These are phyloP conservation scores for Macropis europaea DNA, from an alignment of 2,888 invertebrate species.

Conservation along the genomic window DNA sequence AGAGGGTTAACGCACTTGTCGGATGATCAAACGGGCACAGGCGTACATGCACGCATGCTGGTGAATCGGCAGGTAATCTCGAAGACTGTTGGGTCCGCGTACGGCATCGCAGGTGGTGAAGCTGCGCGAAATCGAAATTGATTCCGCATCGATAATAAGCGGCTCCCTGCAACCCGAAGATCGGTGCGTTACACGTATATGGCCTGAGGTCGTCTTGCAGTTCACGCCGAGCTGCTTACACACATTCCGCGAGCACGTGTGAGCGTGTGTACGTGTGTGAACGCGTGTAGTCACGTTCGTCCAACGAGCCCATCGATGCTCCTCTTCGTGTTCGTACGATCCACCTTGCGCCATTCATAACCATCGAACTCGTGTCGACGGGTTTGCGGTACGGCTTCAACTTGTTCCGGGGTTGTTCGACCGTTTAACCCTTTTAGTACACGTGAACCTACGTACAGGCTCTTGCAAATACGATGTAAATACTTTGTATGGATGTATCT, in stretches of 20 bases:
- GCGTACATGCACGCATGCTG: constrained; percentile 1
- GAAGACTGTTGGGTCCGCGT: constrained; percentile 32
- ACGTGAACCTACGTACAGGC: too few species aligned
- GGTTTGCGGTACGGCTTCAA: background rate
- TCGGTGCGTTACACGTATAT: constrained; percentile 37
- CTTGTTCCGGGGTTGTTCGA: background rate
- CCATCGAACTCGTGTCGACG: constrained; percentile 13
- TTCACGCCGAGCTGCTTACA: constrained; percentile 29
- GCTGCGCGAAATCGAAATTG: constrained; percentile 71
- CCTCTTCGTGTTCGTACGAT: constrained; percentile 27
- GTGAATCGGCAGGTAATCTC: constrained; percentile 46
- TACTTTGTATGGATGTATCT: too few species aligned
- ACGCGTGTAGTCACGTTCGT: constrained; percentile 20
- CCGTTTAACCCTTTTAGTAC: background rate
- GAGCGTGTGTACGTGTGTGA: background rate
- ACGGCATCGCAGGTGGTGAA: constrained; percentile 60
- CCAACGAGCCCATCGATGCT: constrained; percentile 53
- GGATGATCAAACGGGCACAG: background rate
- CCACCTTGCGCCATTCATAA: constrained; percentile 37
- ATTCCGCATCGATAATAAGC: constrained; percentile 69
- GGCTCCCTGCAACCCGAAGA: constrained; percentile 51
- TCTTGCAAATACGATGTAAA: too few species aligned
- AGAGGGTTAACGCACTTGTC: constrained; percentile 4
- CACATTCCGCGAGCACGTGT: background rate
- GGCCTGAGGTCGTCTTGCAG: constrained; percentile 45